A percentile compares a stretch with the other conserved stretches of the same genome.
Conservation (phyloP, 2,797 vertebrate species). For the Dicrostonyx torquatus region DNA sequence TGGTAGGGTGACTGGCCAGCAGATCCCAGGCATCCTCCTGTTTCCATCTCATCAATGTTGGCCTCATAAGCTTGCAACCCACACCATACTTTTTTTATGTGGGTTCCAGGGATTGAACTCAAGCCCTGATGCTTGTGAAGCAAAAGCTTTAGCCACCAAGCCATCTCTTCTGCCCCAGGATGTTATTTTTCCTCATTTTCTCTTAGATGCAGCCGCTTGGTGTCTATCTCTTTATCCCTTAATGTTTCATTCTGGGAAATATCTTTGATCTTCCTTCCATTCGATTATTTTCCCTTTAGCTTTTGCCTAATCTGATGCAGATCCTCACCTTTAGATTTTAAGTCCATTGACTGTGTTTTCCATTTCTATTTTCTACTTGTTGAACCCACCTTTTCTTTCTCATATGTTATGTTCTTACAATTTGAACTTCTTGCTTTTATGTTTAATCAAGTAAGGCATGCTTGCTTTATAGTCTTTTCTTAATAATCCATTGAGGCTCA, state of each 20-base stretch:
- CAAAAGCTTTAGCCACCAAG: not conserved
- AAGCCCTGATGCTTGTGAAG: not conserved
- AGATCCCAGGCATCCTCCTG: not conserved
- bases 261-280: not conserved
- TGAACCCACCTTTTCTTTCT: not conserved
- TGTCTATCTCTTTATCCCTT: constrained; percentile 1
- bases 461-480: not conserved
- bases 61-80: not conserved
- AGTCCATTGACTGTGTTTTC: not conserved
- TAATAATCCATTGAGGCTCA: not conserved
- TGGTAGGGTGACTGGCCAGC: not conserved
- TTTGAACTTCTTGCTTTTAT: constrained; percentile 18
- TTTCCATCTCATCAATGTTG: not conserved
- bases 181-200: not conserved
- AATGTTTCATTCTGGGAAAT: not conserved
- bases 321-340: not conserved
- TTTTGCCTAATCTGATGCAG: not conserved
- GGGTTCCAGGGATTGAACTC: not conserved
- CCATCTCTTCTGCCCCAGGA: not conserved
- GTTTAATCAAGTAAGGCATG: not conserved
- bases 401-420: not conserved
- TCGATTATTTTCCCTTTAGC: not conserved
- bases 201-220: not conserved
- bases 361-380: not conserved
- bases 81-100: not conserved